Evolutionary conservation across 2,113 vertebrate genomes (phyloP), one percentile per base, ranked within the genome.

Genomic region (Paradisaea rubra): DNA sequence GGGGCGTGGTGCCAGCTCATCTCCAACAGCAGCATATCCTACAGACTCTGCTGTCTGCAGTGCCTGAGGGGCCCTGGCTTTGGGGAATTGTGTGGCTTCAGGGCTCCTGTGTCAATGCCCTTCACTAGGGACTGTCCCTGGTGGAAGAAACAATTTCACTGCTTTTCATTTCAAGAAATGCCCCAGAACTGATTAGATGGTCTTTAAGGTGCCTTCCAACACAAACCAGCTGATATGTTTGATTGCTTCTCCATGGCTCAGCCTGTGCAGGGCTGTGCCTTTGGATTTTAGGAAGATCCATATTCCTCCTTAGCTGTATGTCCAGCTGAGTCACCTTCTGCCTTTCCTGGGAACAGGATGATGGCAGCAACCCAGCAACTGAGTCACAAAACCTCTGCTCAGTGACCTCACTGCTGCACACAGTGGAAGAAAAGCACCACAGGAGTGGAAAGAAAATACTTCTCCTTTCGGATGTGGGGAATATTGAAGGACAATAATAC

Each of bases 341-440:
- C 57, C 81, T 79, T 81, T 89, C 45, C 79, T 88, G 64, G 35
- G 45, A 91, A 31, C 3, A 8, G 64, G 50, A 12, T n/a, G 71
- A 44, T 95, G 91, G 63, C 93, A 82, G 50, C 59, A 68, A n/a
- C 59, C 88, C 85, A 92, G 52, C 2, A 8, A 21, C 59, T 66
- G 66, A 82, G 50, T 80, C 78, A 66, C 88, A 63, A 94, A 92
- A 53, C 66, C 47, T 86, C 93, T 61, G 84, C 70, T 87, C 5
- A 0, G 63, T 92, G 74, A 91, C 57, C 81, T 95, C 85, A 33
- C 35, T 71, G 54, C 47, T 86, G 70, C 68, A 63, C 33, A 41
- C 7, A 35, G 74, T 4, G 64, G 47, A 89, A 89, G 72, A 49
- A 89, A 94, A 94, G 59, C 44, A 57, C 54, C 47, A 6, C 56